Evolutionary conservation across 2,888 invertebrate genomes (phyloP), one percentile per base, ranked within the genome.

Genomic region (Anticlea derivata): DNA sequence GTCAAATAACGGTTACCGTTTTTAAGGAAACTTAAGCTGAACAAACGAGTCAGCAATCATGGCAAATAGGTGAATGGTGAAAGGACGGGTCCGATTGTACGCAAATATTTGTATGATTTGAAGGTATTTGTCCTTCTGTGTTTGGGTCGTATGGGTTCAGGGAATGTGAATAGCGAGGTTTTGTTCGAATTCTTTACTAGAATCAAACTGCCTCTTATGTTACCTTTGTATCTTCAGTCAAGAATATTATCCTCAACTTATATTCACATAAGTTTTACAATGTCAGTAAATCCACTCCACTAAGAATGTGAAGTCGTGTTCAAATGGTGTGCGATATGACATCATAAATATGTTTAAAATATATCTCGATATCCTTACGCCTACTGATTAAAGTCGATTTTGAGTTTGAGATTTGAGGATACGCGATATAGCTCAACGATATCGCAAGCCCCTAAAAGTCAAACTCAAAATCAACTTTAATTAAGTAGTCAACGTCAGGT

Each of bases 101-200:
- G 49, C 43, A 43, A 50, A 50, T 50, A 50, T 50, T 41, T 43
- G 43, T 43, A 37, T 50, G 49, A 50, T 38, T 43, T 48, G 35
- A 35, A 43, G 37, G 49, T 49, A 41, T 49, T 49, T 49, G 49
- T 41, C 8, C 35, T 10, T 37, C 37, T 24, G 10, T 48, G 41
- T 41, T 35, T 41, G 35, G 11, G 13, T 13, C 13, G 39, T 39
- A 38, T 12, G 47, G 12, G 11, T 12, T 26, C 22, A 26, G 33
- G 35, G 27, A n/a, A 22, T 8, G 17, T 26, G 24, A 37, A 12
- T 24, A 29, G 2, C 1, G 5, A 17, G 17, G 11, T 30, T 41
- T 41, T 30, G 23, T 23, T 41, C 10, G 7, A 41, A 20, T 20
- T 29, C 8, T 8, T 17, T 8, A 8, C 11, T 10, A 4, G 10